Conservation (phyloP, 2,888 invertebrate species). For the Laothoe populi region DNA sequence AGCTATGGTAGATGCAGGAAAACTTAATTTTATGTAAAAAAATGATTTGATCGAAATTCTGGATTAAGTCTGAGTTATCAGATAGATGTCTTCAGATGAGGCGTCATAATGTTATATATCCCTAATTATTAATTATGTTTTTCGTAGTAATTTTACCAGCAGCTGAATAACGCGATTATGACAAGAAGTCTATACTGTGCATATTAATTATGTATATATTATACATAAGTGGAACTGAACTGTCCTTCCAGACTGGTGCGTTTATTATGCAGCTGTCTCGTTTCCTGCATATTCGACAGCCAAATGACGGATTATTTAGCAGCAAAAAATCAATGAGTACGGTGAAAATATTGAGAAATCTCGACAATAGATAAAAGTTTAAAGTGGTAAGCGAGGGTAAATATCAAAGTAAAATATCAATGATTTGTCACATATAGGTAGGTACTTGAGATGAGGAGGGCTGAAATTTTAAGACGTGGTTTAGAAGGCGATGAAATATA, state of each 20-base stretch:
- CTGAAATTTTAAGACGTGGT: no score
- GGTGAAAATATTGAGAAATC: neutral
- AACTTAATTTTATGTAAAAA: no score
- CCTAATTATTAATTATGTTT: no score
- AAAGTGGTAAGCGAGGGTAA: neutral
- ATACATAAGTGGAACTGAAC: neutral
- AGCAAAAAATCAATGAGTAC: neutral
- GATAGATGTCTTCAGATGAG: neutral
- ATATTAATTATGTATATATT: neutral
- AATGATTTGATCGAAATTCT: no score
- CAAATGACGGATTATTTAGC: conserved; percentile 11
- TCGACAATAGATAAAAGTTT: neutral
- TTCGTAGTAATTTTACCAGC: neutral
- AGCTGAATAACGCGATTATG: conserved; percentile 4
- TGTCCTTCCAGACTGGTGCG: neutral
- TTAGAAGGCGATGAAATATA: no score
- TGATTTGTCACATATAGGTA: neutral
- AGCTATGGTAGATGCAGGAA: no score
- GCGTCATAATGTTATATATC: neutral
- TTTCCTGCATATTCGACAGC: conserved; percentile 15
- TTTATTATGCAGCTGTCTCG: neutral
- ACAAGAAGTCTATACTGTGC: neutral
- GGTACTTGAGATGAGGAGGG: no score
- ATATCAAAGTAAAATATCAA: neutral
- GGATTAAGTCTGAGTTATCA: no score